phyloP scores from a whole-genome alignment of 1,140 invertebrate species.

The Aphis craccivora region DNA sequence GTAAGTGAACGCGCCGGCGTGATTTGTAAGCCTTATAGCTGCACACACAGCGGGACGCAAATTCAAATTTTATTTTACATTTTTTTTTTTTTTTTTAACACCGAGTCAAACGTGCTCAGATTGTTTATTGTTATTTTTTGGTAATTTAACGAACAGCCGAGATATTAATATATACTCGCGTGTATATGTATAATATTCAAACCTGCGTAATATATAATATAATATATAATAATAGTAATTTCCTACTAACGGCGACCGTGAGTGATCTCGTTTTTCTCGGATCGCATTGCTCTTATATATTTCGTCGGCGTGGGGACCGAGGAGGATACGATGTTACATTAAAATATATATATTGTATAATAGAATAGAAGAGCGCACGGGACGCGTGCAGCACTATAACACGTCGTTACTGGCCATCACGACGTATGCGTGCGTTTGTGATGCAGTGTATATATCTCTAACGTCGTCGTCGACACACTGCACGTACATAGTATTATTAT shows the following conservation, averaged over 20 bases:
- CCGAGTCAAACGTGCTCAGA: constrained; percentile 6
- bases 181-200: background rate
- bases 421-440: background rate
- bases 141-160: constrained; percentile 50
- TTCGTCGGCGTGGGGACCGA: background rate
- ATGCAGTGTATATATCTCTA: background rate
- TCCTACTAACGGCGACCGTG: background rate
- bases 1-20: constrained; percentile 29
- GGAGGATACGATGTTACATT: background rate
- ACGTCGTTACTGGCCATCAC: background rate
- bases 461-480: background rate
- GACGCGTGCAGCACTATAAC: background rate
- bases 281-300: background rate
- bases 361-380: background rate
- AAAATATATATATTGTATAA: background rate
- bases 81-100: constrained; percentile 38
- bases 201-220: background rate
- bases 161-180: background rate
- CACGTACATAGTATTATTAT: background rate
- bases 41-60: constrained; percentile 43
- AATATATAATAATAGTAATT: background rate
- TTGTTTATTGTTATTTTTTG: constrained; percentile 57
- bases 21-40: constrained; percentile 46
- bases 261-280: constrained; percentile 8
- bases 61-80: constrained; percentile 50